Base-by-base conservation (phyloP, 2,113 vertebrate genomes). In the Campylomormyrus tamandua region DNA sequence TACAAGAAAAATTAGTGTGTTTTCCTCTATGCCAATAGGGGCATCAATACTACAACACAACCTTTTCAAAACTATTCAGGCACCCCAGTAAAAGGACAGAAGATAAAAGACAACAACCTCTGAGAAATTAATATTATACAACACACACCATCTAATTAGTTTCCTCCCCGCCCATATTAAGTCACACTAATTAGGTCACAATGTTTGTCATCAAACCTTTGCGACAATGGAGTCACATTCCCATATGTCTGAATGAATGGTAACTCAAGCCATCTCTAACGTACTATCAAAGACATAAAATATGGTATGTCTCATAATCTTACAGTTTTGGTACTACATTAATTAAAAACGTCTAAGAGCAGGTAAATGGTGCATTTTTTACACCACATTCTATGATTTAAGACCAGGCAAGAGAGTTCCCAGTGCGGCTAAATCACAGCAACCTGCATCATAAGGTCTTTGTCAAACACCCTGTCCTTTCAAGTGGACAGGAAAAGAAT, bases 1-100 rank as follows among this genome's bases (percentile, higher is more conserved):
- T 92, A 92, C 92, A 92, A 92, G 93, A 95, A 94, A 94, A 94
- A 92, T 94, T 88, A 92, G 92, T 15, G 90, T 90, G 42, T 83
- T 91, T 90, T 91, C 90, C 88, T 88, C 58, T 48, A 56, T 35
- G 89, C 90, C 90, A 56, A 62, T 88, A 52, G 83, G 50, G 42
- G 89, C 35, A 84, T 56, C 50, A 45, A 87, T 70, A 85, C 58
- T 24, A 84, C 48, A 48, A 19, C 53, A 83, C 49, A 48, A 50
- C 48, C 13, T 56, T 89, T 39, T 83, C 49, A 77, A 89, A 50
- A 89, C 31, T 50, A 80, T 89, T 80, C 48, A 17, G 50, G 19
- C 74, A 77, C 35, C 74, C 77, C 88, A 83, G 13, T 83, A 53
- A 42, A 84, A 48, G 50, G 77, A 89, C 80, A 46, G 39, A 46